A percentile compares a stretch with the other conserved stretches of the same genome.
phyloP scores from a whole-genome alignment of 2,797 vertebrate species.

The Tenualosa ilisha region DNA sequence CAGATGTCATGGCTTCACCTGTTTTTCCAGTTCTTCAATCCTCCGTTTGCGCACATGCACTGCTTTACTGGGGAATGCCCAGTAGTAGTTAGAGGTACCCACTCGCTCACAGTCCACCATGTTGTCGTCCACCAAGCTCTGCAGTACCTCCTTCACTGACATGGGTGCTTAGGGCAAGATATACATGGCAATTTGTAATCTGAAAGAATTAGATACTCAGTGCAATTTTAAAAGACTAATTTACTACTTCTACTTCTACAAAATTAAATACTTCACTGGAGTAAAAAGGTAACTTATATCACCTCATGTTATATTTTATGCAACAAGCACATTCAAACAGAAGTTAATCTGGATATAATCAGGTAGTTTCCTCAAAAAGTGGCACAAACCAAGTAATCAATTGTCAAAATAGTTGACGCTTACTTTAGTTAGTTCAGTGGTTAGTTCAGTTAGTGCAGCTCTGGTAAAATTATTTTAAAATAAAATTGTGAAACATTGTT shows the following conservation, averaged over 20 bases:
- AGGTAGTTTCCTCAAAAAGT: too few species aligned
- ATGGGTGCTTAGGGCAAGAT: conserved; percentile 79
- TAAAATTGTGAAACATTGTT: not conserved
- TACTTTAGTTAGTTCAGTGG: too few species aligned
- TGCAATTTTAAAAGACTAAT: too few species aligned
- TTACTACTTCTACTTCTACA: too few species aligned
- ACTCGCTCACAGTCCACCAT: conserved; percentile 95
- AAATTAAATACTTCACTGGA: too few species aligned
- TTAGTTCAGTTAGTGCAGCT: too few species aligned
- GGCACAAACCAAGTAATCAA: too few species aligned
- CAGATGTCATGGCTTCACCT: conserved; percentile 73
- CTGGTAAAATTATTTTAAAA: not conserved
- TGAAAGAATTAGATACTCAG: not conserved
- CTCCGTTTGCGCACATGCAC: conserved; percentile 82
- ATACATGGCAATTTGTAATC: not conserved
- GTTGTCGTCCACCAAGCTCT: conserved; percentile 94
- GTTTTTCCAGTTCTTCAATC: conserved; percentile 82
- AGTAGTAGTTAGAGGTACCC: conserved; percentile 97
- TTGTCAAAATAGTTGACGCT: too few species aligned
- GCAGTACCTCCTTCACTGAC: conserved; percentile 95
- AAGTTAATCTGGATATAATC: too few species aligned
- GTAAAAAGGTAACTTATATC: too few species aligned
- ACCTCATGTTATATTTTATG: too few species aligned
- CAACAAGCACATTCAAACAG: too few species aligned
- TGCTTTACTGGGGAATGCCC: conserved; percentile 98